Evolutionary conservation across 1,140 invertebrate genomes (phyloP), one percentile per base, ranked within the genome.

Genomic region (Dendroctonus ponderosae): DNA sequence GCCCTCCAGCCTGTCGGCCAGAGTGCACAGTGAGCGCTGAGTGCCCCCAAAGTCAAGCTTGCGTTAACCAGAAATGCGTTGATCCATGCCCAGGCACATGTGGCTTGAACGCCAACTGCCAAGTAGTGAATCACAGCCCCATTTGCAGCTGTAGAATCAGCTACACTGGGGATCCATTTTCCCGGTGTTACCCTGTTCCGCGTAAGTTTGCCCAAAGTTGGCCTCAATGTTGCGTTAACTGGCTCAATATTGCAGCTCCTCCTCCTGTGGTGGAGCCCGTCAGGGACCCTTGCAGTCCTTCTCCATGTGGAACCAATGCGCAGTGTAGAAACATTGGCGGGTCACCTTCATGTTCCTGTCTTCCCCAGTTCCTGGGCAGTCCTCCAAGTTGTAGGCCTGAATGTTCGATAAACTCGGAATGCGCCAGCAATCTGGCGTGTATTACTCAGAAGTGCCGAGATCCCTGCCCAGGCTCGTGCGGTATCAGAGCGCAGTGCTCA

Each of bases 1-100:
- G 84, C 71, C 90, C 91, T 12, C 91, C 89, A 52, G 86, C 85
- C 71, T 94, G 92, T 80, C 82, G 87, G 60, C 91, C 91, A 3
- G 91, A 93, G 79, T 93, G 91, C 79, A 85, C 89, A 7, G 84
- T 91, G 14, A 92, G 89, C 79, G 85, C 89, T 3, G 92, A 94
- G 72, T 96, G 93, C 79, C 78, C 87, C 12, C 85, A 86, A 66
- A 86, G 92, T 68, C 87, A 86, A 77, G 90, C 91, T 63, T 93
- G 91, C 72, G 85, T 91, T 7, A 85, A 87, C 74, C 87, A 90
- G 77, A 89, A 87, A 75, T 93, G 91, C 69, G 82, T 84, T 66
- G 89, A 93, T 80, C 91, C 91, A 8, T 93, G 91, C 75, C 82
- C 85, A 7, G 89, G 89, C 61, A 89, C 89, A 5, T 94, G 87